phyloP scores from a whole-genome alignment of 2,113 vertebrate genomes.

The Eudorcas thomsonii region DNA sequence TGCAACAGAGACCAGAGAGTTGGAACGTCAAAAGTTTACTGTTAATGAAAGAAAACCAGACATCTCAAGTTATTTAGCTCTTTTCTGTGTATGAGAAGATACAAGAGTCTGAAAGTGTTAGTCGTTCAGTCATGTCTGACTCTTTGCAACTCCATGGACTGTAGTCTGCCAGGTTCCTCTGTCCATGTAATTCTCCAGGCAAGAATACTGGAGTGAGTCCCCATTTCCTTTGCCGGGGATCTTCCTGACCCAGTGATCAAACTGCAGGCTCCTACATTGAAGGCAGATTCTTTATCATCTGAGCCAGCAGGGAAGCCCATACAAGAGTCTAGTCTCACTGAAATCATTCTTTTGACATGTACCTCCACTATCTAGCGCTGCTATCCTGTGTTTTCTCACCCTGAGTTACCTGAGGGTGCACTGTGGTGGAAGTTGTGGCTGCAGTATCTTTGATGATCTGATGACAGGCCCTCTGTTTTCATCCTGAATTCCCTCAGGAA shows the following conservation, averaged over 20 bases:
- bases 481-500: background rate
- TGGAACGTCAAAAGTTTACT: background rate
- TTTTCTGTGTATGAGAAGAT: background rate
- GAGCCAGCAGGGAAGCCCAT: background rate
- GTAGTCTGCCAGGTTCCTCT: background rate
- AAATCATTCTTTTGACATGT: background rate
- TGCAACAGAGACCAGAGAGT: background rate
- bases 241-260: background rate
- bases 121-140: background rate
- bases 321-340: background rate
- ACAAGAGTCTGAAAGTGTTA: background rate
- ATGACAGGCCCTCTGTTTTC: background rate
- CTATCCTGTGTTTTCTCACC: background rate
- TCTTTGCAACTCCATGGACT: background rate
- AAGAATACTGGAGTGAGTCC: background rate
- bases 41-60: background rate
- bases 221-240: background rate
- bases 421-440: background rate
- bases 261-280: fast-evolving
- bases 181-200: background rate
- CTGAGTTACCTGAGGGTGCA: background rate
- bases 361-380: background rate
- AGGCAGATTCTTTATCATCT: background rate
- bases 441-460: background rate
- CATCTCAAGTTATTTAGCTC: background rate